Evolutionary conservation across 2,113 vertebrate species (phyloP), one percentile per base, ranked within the genome.

Genomic region (Microcebus murinus): DNA sequence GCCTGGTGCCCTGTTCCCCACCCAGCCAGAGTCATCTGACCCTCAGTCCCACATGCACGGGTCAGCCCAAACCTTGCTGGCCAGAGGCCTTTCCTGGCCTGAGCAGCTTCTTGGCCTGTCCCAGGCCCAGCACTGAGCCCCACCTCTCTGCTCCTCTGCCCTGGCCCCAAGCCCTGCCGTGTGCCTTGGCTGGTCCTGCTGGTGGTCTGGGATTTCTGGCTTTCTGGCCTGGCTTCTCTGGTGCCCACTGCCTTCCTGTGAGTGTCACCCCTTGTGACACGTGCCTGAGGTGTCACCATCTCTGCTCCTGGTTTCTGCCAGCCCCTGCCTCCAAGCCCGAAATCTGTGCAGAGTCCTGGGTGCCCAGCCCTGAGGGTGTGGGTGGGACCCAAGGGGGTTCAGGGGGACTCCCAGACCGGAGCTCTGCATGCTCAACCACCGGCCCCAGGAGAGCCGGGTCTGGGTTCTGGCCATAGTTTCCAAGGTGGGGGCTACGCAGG

Each of bases 401-500:
- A 61, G 8, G 23, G 59, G 59, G 10, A 63, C 25, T 63, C 25
- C 4, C 4, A 27, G 70, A 39, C 45, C 8, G 13, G 55, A 50
- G 59, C 9, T 3, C 20, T 45, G 2, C 0, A 0, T 9, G 7
- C 14, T 14, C 18, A 55, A 4, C 17, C 14, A 15, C 59, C 0
- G 4, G 39, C 15, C 27, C 18, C 25, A 17, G 15, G 50, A 52
- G 31, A 23, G 6, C 11, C 48, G 73, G 77, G 8, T 27, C 59
- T 10, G 61, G 63, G 15, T 76, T 23, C 85, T 59, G 76, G 59
- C 42, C 76, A 25, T 21, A 76, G 52, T n/a, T 10, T 42, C 57
- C 36, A 25, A 20, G 57, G 17, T 8, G 48, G n/a, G 25, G 55
- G 93, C 50, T 48, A 25, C n/a, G 29, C 23, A 10, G 13, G 34